Percentiles rank a stretch among this genome's conserved stretches.
Evolutionary conservation across 64 coral and sea anemone genomes (phyloP).

Genomic region (Trachythela sp.): DNA sequence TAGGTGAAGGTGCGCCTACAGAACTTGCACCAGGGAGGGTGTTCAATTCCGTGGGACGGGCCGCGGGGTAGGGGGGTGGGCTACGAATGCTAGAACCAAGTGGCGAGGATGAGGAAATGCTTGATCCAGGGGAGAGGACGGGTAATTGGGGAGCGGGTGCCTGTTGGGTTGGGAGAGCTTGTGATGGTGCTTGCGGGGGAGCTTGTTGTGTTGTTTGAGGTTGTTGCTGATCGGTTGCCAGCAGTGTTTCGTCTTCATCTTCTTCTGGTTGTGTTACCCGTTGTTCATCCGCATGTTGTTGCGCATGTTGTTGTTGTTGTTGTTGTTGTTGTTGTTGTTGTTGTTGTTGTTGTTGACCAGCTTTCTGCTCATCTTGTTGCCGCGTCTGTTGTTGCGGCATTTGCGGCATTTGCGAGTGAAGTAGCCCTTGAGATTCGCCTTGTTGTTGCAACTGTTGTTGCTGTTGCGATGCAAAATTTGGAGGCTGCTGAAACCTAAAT

Average conservation of each 20-base stretch:
- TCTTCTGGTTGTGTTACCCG: not conserved
- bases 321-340: not conserved
- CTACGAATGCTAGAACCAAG: constrained; percentile 69
- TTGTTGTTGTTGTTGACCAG: not conserved
- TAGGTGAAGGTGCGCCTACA: constrained; percentile 81
- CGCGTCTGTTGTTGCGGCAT: constrained; percentile 7
- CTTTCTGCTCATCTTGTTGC: not conserved
- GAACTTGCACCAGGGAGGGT: constrained; percentile 63
- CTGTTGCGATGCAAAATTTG: constrained; percentile 52
- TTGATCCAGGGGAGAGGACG: constrained; percentile 62
- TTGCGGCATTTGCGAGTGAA: constrained; percentile 39
- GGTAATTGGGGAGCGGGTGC: constrained; percentile 51
- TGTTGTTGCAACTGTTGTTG: constrained; percentile 59
- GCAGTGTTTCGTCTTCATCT: not conserved
- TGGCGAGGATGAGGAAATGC: constrained; percentile 71
- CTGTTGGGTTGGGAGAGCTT: not conserved
- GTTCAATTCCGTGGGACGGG: constrained; percentile 41
- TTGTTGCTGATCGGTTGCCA: not conserved
- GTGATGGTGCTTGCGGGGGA: constrained; percentile 19
- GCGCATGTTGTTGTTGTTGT: not conserved
- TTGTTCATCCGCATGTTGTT: not conserved
- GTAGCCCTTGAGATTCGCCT: constrained; percentile 9
- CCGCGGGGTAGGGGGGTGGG: constrained; percentile 86
- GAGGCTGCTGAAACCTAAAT: constrained; percentile 53
- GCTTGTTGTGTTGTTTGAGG: not conserved